Conservation (phyloP, 2,797 vertebrate genomes). For the Syndactyla subalaris region DNA sequence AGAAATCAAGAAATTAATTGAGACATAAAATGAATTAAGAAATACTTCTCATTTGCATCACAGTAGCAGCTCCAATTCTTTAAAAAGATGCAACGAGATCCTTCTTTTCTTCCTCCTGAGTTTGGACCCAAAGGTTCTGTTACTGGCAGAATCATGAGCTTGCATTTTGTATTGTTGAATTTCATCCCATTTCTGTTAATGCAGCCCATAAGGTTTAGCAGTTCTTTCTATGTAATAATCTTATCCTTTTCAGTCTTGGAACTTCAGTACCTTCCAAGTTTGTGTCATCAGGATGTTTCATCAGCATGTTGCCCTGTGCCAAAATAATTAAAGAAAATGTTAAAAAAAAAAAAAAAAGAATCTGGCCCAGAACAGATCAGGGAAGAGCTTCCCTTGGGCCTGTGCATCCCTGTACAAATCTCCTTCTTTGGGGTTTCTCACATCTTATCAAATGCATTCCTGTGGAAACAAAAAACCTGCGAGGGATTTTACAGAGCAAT, state of each 20-base stretch:
- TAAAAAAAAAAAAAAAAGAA: not conserved
- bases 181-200: not conserved
- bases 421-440: not conserved
- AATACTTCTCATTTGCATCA: not conserved
- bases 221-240: not conserved
- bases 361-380: not conserved
- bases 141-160: not conserved
- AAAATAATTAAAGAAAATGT: slow-evolving; percentile 30
- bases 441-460: not conserved
- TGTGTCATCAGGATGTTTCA: slow-evolving; percentile 11
- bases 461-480: not conserved
- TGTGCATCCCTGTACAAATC: not conserved
- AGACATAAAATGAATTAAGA: not conserved
- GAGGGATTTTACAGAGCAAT: not conserved
- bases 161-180: not conserved
- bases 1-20: not conserved
- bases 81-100: not conserved
- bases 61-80: not conserved
- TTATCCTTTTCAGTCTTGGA: not conserved
- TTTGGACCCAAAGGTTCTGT: not conserved
- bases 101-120: not conserved
- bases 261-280: not conserved
- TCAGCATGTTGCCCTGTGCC: not conserved
- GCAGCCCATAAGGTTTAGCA: not conserved
- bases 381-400: not conserved